Base-by-base conservation (phyloP, 2,113 vertebrate genomes). In the Forbesichthys papilliferus region DNA sequence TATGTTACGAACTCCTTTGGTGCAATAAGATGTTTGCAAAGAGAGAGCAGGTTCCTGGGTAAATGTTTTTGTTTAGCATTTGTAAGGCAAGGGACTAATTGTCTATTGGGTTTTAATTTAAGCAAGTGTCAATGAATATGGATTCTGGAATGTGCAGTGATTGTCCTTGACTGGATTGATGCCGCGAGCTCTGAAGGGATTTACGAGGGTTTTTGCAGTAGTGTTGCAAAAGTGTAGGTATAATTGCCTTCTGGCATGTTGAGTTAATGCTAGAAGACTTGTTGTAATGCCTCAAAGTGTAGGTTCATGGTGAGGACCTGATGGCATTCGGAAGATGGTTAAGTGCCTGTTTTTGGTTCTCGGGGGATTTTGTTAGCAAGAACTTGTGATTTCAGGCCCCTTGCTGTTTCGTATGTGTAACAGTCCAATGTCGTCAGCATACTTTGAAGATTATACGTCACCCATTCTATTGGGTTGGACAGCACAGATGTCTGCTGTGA, bases 21-120 rank as follows among this genome's bases (percentile, higher is more conserved):
- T 95, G 93, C 93, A 95, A 94, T 95, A 93, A 94, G 85, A 82
- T 81, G 66, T 92, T 90, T 75, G 83, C 27, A 4, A 84, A 89
- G 84, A 84, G 84, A 74, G 83, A 77, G 65, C 75, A 63, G 73
- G 88, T 86, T 93, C 88, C 74, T 49, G 3, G 59, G 48, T 7
- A 48, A 27, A 60, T 12, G 67, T 66, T 36, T 46, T 36, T 1
- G 4, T 61, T 71, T 6, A 53, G n/a, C 42, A 57, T 18, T 7
- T 33, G 13, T 47, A 42, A 4, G 34, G 61, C 1, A 1, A 33
- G 5, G 34, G 12, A 14, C 7, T n/a, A 14, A 14, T 14, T 9
- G 54, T 20, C 7, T 46, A 8, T 65, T 60, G 1, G 3, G 48
- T 53, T 58, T 11, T 47, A 49, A 42, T 58, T 71, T 73, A 18